Percentiles rank a stretch among this genome's conserved stretches.
These are phyloP conservation scores for Bhutanitis thaidina DNA, from an alignment of 2,888 invertebrate species.

Conservation along the genomic window DNA sequence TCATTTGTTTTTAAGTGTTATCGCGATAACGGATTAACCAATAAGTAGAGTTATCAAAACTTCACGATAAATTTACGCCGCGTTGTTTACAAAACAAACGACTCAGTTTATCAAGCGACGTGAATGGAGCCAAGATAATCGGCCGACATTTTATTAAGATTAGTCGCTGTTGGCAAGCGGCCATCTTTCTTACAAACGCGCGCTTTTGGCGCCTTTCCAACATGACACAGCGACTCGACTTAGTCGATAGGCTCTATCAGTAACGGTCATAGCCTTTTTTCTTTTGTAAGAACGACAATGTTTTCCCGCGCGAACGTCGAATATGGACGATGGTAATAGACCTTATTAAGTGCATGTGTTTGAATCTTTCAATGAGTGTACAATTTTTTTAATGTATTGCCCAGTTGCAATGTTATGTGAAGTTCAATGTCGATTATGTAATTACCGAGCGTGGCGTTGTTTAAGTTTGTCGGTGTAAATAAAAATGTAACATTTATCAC, in stretches of 20 bases:
- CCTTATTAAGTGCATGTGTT: constrained; percentile 30
- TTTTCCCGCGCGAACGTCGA: constrained; percentile 52
- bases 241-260: constrained; percentile 50
- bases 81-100: constrained; percentile 71
- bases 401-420: constrained; percentile 33
- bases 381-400: constrained; percentile 37
- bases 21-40: constrained; percentile 23
- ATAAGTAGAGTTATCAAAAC: constrained; percentile 23
- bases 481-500: not conserved
- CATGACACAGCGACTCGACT: constrained; percentile 43
- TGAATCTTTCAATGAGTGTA: constrained; percentile 1
- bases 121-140: constrained; percentile 28
- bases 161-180: constrained; percentile 40
- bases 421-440: constrained; percentile 65
- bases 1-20: constrained; percentile 16
- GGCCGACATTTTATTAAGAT: constrained; percentile 27
- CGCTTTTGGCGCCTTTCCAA: constrained; percentile 50
- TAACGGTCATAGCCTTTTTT: constrained; percentile 18
- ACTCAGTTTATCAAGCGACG: constrained; percentile 38
- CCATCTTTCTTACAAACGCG: constrained; percentile 42
- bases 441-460: constrained; percentile 37
- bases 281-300: constrained; percentile 39
- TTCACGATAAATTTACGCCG: constrained; percentile 42
- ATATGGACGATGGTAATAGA: constrained; percentile 58
- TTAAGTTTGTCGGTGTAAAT: not conserved